Evolutionary conservation across 1,140 invertebrate genomes (phyloP), one percentile per base, ranked within the genome.

Genomic region (Apolygus lucorum): DNA sequence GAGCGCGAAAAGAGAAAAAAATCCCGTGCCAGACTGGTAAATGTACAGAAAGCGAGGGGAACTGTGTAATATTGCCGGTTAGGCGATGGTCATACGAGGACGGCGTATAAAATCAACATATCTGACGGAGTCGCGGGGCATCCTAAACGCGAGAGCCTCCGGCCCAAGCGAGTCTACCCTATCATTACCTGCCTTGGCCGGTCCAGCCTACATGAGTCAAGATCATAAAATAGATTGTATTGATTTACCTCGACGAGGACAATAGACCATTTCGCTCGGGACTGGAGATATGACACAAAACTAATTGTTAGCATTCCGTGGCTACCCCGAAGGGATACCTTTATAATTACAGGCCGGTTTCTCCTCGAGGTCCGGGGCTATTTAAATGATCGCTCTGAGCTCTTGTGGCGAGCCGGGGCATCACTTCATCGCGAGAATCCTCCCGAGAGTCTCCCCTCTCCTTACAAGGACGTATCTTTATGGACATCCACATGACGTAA

Each of bases 151-250:
- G 34, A 42, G 34, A 42, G 34, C 34, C 17, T 42, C 17, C 34
- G 34, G 17, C 4, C 4, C 34, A 42, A n/a, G n/a, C 34, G 17
- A n/a, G 64, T 11, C 64, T 66, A 66, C 64, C 64, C 64, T 34
- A 66, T 66, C 64, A 66, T 66, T 66, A 66, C n/a, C 28, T 28
- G 64, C 34, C 64, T 26, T 21, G 28, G 26, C 64, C 29, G n/a
- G 34, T 42, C 28, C 64, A 34, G 64, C 64, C 64, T 66, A 66
- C 64, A 66, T 34, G 28, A 28, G 34, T 26, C 29, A n/a, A 66
- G 64, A 66, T 66, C 64, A 66, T 66, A 66, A 66, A 66, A 66
- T 34, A 66, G 64, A 66, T 66, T 66, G 64, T 66, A 66, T 66
- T 66, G 64, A 66, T 66, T 66, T 66, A 66, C 64, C 64, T 66